Evolutionary conservation across 2,888 invertebrate species (phyloP).

Genomic region (Eupithecia abbreviata): DNA sequence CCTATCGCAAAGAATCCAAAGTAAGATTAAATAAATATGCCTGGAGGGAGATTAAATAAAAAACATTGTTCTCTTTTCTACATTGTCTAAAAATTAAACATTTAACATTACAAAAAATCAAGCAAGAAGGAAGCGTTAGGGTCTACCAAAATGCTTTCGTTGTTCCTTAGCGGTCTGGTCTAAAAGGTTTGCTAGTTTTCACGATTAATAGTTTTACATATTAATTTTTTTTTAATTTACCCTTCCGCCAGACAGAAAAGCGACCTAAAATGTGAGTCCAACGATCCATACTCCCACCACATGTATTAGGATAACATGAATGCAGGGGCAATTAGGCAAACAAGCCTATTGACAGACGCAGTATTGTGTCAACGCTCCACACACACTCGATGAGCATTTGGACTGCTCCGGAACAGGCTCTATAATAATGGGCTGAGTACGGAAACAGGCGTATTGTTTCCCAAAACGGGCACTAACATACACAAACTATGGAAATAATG

Average conservation of each 20-base stretch:
- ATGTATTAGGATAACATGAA: conserved; percentile 25
- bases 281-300: background rate
- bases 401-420: background rate
- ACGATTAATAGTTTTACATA: too few relatives aligned
- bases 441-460: background rate
- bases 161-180: background rate
- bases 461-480: background rate
- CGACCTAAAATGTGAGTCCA: background rate
- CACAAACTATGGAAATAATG: too few relatives aligned
- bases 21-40: background rate
- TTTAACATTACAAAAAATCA: too few relatives aligned
- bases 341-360: conserved; percentile 29
- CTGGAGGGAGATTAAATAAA: background rate
- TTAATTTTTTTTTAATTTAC: too few relatives aligned
- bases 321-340: conserved; percentile 30
- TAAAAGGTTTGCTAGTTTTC: background rate
- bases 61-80: too few relatives aligned
- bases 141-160: background rate
- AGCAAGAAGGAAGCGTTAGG: background rate
- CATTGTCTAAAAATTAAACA: too few relatives aligned
- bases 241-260: background rate
- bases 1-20: background rate
- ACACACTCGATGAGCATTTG: conserved; percentile 6
- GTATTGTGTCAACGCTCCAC: conserved; percentile 20
- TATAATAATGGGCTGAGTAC: background rate